Conservation (phyloP, 2,113 vertebrate species). For the Manacus vitellinus region DNA sequence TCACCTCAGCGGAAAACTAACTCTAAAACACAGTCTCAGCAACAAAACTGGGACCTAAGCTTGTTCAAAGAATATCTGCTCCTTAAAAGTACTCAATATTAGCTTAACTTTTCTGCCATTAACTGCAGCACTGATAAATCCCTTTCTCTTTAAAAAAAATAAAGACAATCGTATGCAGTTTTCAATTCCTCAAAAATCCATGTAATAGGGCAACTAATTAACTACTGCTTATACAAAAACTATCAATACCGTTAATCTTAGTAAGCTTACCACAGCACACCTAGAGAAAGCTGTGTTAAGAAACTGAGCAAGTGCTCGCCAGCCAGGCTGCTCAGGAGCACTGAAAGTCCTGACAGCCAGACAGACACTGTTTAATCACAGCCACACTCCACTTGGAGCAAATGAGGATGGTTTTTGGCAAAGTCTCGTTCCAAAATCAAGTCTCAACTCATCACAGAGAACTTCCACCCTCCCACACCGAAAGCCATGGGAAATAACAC, state of each 20-base stretch:
- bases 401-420: neutral
- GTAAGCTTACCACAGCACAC: neutral
- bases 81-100: neutral
- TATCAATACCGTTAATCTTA: neutral
- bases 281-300: neutral
- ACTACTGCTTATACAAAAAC: neutral
- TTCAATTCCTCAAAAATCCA: neutral
- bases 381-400: neutral
- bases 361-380: neutral
- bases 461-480: neutral
- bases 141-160: neutral
- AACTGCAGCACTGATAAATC: neutral
- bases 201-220: neutral
- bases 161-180: neutral
- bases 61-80: neutral
- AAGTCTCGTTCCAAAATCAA: neutral
- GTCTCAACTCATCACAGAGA: neutral
- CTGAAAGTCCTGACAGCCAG: neutral
- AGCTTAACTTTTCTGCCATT: neutral
- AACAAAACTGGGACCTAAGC: neutral
- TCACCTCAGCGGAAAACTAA: neutral
- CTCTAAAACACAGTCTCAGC: neutral
- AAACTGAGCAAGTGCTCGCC: neutral
- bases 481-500: neutral
- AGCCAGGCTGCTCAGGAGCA: neutral